phyloP scores from a whole-genome alignment of 2,797 vertebrate species.

The Mormyrus hasselquistii region DNA sequence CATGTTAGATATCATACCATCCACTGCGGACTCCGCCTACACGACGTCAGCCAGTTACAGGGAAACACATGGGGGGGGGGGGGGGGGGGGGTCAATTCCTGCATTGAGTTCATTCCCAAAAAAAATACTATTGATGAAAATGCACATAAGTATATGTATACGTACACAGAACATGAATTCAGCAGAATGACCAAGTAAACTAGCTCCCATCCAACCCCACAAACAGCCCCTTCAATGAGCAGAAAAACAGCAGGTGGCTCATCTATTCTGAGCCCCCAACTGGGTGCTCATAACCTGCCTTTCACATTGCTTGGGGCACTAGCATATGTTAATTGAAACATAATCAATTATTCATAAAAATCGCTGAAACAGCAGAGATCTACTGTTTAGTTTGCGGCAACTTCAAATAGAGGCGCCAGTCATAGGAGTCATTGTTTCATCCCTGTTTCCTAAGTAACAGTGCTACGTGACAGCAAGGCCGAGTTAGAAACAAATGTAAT shows the following conservation, averaged over 20 bases:
- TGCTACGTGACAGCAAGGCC: not conserved
- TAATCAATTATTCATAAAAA: not conserved
- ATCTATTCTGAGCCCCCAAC: not conserved
- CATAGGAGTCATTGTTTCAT: not conserved
- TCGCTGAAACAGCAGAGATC: not conserved
- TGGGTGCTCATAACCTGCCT: not conserved
- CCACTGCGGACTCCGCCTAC: constrained; percentile 49
- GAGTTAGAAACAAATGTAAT: not conserved
- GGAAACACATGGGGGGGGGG: constrained; percentile 34
- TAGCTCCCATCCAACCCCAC: not conserved
- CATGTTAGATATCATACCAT: constrained; percentile 53
- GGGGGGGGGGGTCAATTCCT: constrained; percentile 31
- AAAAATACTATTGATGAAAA: not conserved
- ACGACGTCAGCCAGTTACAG: constrained; percentile 43
- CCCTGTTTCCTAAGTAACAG: not conserved
- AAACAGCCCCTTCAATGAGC: not conserved
- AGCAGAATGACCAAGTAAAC: not conserved
- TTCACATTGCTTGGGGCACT: not conserved
- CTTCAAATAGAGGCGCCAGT: not conserved
- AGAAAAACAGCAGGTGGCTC: not conserved
- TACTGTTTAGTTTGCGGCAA: not conserved
- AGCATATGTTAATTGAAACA: not conserved
- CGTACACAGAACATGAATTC: not conserved
- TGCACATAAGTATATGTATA: not conserved
- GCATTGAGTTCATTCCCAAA: not conserved